A percentile compares a stretch with the other conserved stretches of the same genome.
Conservation (phyloP, 2,113 vertebrate genomes). For the Junco hyemalis region DNA sequence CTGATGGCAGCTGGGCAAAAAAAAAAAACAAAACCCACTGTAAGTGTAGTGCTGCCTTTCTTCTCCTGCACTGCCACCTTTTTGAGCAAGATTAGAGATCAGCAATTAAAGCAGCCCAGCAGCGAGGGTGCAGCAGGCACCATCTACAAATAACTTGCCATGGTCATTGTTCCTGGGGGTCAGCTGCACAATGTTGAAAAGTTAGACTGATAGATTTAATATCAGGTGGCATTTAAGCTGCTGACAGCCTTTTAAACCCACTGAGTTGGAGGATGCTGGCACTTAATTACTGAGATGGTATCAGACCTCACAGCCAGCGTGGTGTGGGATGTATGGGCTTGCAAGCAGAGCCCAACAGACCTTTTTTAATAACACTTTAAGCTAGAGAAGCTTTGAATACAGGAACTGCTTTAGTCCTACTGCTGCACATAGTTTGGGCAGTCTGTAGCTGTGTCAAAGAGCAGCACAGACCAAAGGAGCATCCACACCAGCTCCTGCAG, state of each 20-base stretch:
- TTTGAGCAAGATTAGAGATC: conserved; percentile 11
- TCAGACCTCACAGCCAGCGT: background rate
- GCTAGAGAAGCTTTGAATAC: background rate
- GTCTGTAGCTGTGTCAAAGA: background rate
- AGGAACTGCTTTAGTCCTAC: background rate
- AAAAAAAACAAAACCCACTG: background rate
- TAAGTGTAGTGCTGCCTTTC: background rate
- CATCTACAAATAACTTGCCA: background rate
- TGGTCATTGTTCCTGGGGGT: background rate
- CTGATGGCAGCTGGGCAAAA: background rate
- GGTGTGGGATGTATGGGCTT: background rate
- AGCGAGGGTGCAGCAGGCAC: background rate
- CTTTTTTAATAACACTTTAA: background rate
- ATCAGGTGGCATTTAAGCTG: conserved; percentile 28
- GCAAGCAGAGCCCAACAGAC: background rate
- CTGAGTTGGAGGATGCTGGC: background rate
- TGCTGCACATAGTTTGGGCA: background rate
- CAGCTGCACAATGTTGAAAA: background rate
- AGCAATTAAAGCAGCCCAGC: conserved; percentile 29
- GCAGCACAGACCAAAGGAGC: background rate
- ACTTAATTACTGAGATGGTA: conserved; percentile 51
- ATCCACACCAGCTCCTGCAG: background rate
- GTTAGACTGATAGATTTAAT: conserved; percentile 13
- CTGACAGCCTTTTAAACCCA: conserved; percentile 39
- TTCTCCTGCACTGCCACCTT: background rate